Conservation (phyloP, 2,888 invertebrate species). For the Sesia bembeciformis region DNA sequence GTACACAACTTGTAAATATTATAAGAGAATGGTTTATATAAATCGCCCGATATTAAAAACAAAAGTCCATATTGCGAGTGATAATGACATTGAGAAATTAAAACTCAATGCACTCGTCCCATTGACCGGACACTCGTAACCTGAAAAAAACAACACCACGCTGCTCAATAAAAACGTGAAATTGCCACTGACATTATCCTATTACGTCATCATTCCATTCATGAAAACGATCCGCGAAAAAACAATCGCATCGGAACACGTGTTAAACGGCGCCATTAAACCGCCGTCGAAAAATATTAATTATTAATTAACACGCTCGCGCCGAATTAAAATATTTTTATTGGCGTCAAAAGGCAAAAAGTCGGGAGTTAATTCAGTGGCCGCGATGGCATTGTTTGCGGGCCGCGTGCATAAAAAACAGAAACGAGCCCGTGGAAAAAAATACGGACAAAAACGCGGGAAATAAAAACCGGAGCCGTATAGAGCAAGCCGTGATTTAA, state of each 20-base stretch:
- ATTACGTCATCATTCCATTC: conserved; percentile 73
- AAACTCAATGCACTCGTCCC: conserved; percentile 64
- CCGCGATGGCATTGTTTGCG: conserved; percentile 70
- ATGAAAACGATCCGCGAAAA: conserved; percentile 65
- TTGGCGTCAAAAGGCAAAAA: conserved; percentile 68
- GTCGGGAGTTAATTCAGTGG: conserved; percentile 68
- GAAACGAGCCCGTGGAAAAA: conserved; percentile 51
- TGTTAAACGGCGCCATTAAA: conserved; percentile 67
- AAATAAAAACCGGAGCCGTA: conserved; percentile 55
- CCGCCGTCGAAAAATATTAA: conserved; percentile 69
- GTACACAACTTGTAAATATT: too few relatives aligned
- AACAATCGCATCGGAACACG: conserved; percentile 67
- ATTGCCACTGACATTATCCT: conserved; percentile 71
- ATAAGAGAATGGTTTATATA: background rate
- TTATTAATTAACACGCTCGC: conserved; percentile 67
- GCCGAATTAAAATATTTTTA: conserved; percentile 72
- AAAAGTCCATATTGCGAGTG: conserved; percentile 20
- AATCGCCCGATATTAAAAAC: background rate
- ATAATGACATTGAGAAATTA: conserved; percentile 73
- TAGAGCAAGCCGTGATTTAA: conserved; percentile 67
- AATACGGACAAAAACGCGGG: conserved; percentile 52
- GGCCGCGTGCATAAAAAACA: conserved; percentile 63
- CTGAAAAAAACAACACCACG: conserved; percentile 56
- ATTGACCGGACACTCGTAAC: conserved; percentile 59
- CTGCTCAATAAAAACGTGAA: conserved; percentile 70